A percentile compares a stretch with the other conserved stretches of the same genome.
Evolutionary conservation across 2,113 vertebrate genomes (phyloP).

Genomic region (Sylvilagus bachmani): DNA sequence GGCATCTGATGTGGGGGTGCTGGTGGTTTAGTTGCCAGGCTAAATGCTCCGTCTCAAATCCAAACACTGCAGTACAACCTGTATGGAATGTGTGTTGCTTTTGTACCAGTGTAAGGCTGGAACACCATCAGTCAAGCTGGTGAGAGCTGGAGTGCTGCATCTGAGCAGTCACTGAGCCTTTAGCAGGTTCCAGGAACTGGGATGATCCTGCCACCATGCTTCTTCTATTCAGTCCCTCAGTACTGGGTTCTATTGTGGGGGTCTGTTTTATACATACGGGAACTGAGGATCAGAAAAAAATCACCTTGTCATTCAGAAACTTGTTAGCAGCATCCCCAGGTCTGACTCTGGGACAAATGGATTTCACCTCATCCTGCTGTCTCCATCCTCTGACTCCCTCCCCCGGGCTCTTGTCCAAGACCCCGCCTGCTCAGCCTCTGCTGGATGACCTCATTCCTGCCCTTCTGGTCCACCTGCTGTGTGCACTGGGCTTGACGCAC

Average conservation of each 20-base stretch:
- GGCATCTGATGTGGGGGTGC: not conserved
- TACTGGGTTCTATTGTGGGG: not conserved
- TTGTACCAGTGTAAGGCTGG: not conserved
- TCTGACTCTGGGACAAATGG: not conserved
- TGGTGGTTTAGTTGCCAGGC: too few species aligned
- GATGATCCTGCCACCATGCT: fast-evolving
- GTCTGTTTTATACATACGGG: not conserved
- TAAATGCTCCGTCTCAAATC: too few species aligned
- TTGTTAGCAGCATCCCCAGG: not conserved
- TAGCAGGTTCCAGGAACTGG: not conserved
- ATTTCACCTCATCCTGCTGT: not conserved
- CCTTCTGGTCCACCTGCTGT: too few species aligned
- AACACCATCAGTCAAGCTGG: not conserved
- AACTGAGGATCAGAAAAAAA: not conserved
- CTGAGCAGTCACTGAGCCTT: not conserved
- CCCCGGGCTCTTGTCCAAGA: not conserved
- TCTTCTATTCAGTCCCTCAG: not conserved
- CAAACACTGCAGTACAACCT: not conserved
- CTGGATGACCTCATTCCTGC: not conserved
- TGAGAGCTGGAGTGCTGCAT: not conserved
- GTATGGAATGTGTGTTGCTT: not conserved
- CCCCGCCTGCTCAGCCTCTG: not conserved
- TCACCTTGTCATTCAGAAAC: not conserved
- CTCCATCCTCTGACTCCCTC: not conserved
- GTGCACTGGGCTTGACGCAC: not conserved